A percentile compares a stretch with the other conserved stretches of the same genome.
Conservation (phyloP, 2,888 invertebrate species). For the Polietes domitor region DNA sequence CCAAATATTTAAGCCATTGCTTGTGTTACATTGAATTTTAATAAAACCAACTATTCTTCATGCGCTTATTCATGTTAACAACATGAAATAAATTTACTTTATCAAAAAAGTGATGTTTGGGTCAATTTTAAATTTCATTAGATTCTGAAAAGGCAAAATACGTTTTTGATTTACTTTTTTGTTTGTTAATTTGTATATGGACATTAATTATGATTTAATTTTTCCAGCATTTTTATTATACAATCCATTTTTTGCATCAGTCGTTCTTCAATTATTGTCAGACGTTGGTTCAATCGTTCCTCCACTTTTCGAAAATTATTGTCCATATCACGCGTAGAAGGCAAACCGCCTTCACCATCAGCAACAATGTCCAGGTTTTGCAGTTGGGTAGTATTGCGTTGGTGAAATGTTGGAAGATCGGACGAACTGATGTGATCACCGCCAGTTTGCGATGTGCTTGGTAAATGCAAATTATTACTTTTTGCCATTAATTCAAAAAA, state of each 20-base stretch:
- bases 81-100: too few relatives aligned
- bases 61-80: too few relatives aligned
- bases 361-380: background rate
- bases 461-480: conserved; percentile 22
- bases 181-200: too few relatives aligned
- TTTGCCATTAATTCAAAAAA: conserved; percentile 71
- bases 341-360: background rate
- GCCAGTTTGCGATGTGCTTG: background rate
- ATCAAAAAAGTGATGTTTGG: too few relatives aligned
- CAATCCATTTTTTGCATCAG: conserved; percentile 75
- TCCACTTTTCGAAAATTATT: conserved; percentile 72
- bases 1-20: too few relatives aligned
- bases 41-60: too few relatives aligned
- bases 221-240: conserved; percentile 74
- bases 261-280: conserved; percentile 72
- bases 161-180: too few relatives aligned
- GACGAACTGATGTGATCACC: background rate
- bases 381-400: conserved; percentile 1
- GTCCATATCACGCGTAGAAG: conserved; percentile 70
- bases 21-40: too few relatives aligned
- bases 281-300: conserved; percentile 68
- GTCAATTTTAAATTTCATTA: too few relatives aligned
- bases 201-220: background rate
- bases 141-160: too few relatives aligned
- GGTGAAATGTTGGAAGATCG: conserved; percentile 48